Percentiles rank a stretch among this genome's conserved stretches.
These are phyloP conservation scores for Drosophila orena DNA, from an alignment of 1,140 invertebrate genomes.

Conservation along the genomic window DNA sequence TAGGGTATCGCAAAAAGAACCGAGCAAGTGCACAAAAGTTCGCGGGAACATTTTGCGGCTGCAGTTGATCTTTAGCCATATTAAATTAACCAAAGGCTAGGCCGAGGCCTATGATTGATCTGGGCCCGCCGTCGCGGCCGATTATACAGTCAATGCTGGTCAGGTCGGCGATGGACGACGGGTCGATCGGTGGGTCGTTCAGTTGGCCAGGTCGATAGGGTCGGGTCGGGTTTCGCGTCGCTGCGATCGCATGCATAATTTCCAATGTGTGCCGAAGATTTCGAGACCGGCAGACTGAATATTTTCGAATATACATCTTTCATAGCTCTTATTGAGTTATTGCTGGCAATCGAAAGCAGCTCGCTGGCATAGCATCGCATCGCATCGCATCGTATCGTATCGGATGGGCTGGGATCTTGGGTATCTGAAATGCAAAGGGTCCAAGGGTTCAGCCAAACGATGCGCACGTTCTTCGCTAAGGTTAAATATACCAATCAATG, in stretches of 20 bases:
- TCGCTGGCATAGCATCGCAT: conserved; percentile 31
- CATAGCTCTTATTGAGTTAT: conserved; percentile 73
- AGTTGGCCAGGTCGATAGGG: conserved; percentile 48
- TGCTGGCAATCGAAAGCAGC: conserved; percentile 74
- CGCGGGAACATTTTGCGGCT: conserved; percentile 75
- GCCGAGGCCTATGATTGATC: conserved; percentile 74
- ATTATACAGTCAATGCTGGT: conserved; percentile 70
- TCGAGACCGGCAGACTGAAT: conserved; percentile 38
- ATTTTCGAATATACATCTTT: conserved; percentile 42
- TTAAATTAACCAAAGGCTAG: conserved; percentile 79
- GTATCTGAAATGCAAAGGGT: conserved; percentile 13
- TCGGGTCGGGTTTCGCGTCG: conserved; percentile 58
- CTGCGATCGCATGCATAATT: conserved; percentile 76
- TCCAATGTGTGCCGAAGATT: conserved; percentile 74
- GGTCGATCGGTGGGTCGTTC: conserved; percentile 26
- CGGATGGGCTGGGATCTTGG: conserved; percentile 7
- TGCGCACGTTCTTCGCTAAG: conserved; percentile 75
- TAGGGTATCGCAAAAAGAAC: conserved; percentile 37
- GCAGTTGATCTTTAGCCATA: conserved; percentile 81
- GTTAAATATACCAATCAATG: conserved; percentile 67
- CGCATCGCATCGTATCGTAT: too few relatives aligned
- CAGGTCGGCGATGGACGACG: conserved; percentile 50
- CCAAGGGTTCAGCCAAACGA: conserved; percentile 54
- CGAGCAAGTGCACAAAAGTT: conserved; percentile 74
- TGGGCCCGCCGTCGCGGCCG: conserved; percentile 61